Base-by-base conservation (phyloP, 2,797 vertebrate species). In the Lagothrix lagotricha region DNA sequence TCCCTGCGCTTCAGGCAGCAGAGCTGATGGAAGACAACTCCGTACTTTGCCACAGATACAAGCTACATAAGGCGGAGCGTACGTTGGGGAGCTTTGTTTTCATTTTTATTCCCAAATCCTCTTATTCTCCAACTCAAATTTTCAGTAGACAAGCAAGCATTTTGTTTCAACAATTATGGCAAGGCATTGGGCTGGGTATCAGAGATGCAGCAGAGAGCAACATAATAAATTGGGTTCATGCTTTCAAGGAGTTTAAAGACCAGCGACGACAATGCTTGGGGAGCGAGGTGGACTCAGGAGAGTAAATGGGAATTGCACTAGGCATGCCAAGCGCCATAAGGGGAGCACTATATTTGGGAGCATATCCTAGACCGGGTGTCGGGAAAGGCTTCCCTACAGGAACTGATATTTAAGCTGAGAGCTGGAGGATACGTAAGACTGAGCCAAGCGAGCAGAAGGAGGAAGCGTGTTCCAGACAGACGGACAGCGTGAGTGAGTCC, bases 401-500 rank as follows among this genome's bases (percentile, higher is more conserved):
- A 97, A 97, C 58, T 81, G 89, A 73, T 58, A 85, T 92, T 96
- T 94, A 33, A 54, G 41, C 77, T 61, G 67, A 88, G 61, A 88
- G 54, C 58, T 93, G 57, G 75, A 93, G 87, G 83, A 87, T 61
- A 13, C 4, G 2, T 36, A 39, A 20, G n/a, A 84, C 57, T 54
- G 52, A 95, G 88, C 70, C 93, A 91, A 96, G 88, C 77, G 76
- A 72, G 64, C 83, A 93, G 82, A 95, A 86, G 90, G 95, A 77
- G 79, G 81, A 77, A 57, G 79, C 52, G 14, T 33, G 9, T 88
- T 96, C 72, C 92, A 88, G 94, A 89, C 70, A 89, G 90, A 92
- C 13, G 58, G 50, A 87, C 57, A 76, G 80, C 19, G 11, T 84
- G 93, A 95, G 70, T 81, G 92, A 96, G 72, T 48, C 24, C 54